Evolutionary conservation across 2,888 invertebrate genomes (phyloP), one percentile per base, ranked within the genome.

Genomic region (Pherbina coryleti): DNA sequence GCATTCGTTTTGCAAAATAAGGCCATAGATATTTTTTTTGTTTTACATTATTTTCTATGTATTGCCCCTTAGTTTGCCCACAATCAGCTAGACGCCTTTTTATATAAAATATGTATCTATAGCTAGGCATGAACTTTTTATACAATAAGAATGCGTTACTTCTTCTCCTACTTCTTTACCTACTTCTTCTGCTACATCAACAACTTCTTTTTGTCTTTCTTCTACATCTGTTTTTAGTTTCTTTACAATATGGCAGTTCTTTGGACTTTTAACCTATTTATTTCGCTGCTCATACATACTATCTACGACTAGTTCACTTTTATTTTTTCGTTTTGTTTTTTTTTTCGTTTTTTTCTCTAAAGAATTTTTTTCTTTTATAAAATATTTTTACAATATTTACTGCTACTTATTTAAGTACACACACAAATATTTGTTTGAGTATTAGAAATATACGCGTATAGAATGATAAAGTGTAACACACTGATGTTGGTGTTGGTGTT

Each of bases 211-310:
- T 60, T 60, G 25, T 64, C 3, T n/a, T 22, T 1, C 55, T 22
- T 8, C 19, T 22, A 22, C 55, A 28, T 31, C n/a, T 34, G 25
- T 34, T 34, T 64, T 34, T 31, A n/a, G n/a, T 53, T 28, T 70
- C 28, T 51, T 49, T 62, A 25, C 73, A 73, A 73, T 49, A 62
- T 73, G 73, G 62, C 73, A 49, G 73, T 62, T 60, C 73, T 62
- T 25, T 73, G 73, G 73, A 73, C 73, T 73, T 73, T 73, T 73
- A 73, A 62, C 73, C 73, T 62, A 73, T 73, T 73, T 73, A 60
- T 62, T 73, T 60, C n/a, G 60, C 57, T 31, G 34, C 37, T 72
- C 25, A 60, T 69, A 72, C 60, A 71, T 31, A 22, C 14, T n/a
- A 28, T 55, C 9, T n/a, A 60, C 11, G 28, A 28, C 22, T 19